These are phyloP conservation scores for Camponotus fellah DNA, from an alignment of 2,888 invertebrate genomes.

Conservation along the genomic window DNA sequence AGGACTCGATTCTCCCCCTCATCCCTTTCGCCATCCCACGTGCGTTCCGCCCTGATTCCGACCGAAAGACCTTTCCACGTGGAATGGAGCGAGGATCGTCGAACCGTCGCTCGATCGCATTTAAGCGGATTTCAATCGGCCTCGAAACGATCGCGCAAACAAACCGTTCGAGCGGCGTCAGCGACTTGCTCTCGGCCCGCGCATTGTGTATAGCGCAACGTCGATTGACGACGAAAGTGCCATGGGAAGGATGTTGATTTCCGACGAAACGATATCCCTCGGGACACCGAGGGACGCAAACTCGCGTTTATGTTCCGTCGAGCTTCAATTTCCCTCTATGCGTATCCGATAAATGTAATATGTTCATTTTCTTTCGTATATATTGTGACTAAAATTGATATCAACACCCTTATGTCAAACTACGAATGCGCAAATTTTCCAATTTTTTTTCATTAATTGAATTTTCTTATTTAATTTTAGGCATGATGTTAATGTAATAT, in stretches of 20 bases:
- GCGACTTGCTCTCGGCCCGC: constrained; percentile 48
- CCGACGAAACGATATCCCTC: constrained; percentile 29
- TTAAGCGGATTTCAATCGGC: constrained; percentile 75
- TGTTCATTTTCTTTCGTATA: not conserved
- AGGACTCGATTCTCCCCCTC: constrained; percentile 49
- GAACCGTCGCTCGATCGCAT: constrained; percentile 63
- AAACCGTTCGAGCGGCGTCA: constrained; percentile 60
- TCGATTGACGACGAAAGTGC: constrained; percentile 40
- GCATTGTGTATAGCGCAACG: constrained; percentile 50
- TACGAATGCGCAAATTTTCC: too few species aligned
- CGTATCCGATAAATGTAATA: not conserved
- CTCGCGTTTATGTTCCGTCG: constrained; percentile 29
- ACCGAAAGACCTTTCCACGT: constrained; percentile 41
- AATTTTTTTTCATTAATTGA: too few species aligned
- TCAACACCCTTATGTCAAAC: too few species aligned
- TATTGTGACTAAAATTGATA: not conserved
- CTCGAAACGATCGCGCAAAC: constrained; percentile 69
- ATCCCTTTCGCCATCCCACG: constrained; percentile 37
- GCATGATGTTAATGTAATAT: too few species aligned
- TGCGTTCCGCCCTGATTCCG: constrained; percentile 33
- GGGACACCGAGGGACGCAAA: constrained; percentile 25
- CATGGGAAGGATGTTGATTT: constrained; percentile 67
- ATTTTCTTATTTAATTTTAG: too few species aligned
- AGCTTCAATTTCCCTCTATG: constrained; percentile 26
- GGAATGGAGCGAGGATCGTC: constrained; percentile 41